phyloP scores from a whole-genome alignment of 2,888 invertebrate species.

The Coremacera marginata region DNA sequence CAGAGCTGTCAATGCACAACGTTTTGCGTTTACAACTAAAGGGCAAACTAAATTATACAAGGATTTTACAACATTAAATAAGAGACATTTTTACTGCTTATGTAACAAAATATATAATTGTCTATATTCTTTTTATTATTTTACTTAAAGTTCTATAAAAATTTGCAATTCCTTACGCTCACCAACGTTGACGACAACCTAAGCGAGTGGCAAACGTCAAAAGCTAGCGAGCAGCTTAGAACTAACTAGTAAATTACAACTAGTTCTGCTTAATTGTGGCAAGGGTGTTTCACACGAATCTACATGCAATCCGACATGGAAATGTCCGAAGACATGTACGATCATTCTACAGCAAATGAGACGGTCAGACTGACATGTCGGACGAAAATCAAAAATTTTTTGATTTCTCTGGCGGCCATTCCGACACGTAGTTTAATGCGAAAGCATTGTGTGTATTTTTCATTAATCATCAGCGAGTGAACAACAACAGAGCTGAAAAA shows the following conservation, averaged over 20 bases:
- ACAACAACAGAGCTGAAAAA: no score
- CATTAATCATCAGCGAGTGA: no score
- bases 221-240: slow-evolving; percentile 30
- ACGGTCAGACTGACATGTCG: no score
- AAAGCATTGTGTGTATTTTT: no score
- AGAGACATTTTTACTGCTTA: not conserved
- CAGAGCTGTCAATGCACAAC: not conserved
- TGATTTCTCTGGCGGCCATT: no score
- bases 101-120: not conserved
- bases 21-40: not conserved
- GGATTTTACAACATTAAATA: not conserved
- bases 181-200: slow-evolving; percentile 40
- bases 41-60: not conserved
- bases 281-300: no score
- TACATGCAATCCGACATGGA: no score
- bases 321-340: no score
- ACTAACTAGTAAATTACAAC: slow-evolving; percentile 12
- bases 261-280: not conserved
- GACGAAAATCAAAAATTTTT: no score
- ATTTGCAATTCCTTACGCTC: slow-evolving; percentile 33
- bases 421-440: no score
- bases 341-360: no score
- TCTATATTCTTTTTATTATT: slow-evolving; percentile 2
- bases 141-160: not conserved
- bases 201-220: slow-evolving; percentile 40